phyloP scores from a whole-genome alignment of 2,113 vertebrate genomes.

The Miniopterus natalensis region DNA sequence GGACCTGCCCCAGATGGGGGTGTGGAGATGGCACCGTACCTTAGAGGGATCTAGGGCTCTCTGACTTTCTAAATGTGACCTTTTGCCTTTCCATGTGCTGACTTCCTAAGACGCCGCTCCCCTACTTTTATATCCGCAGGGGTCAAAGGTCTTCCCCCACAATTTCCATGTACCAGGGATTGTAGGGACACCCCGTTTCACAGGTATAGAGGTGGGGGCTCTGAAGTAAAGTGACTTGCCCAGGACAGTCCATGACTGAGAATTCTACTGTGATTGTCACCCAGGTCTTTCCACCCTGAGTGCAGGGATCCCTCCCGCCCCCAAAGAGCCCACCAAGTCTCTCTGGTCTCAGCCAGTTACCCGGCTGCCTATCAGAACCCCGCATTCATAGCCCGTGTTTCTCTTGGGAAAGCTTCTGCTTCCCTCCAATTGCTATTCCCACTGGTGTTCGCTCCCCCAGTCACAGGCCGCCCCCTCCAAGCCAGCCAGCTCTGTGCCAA shows the following conservation, averaged over 20 bases:
- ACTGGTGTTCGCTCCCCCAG: not conserved
- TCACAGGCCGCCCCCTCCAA: not conserved
- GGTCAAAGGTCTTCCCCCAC: not conserved
- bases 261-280: not conserved
- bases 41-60: not conserved
- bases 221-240: not conserved
- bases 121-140: not conserved
- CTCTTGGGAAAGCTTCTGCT: not conserved
- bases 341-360: not conserved
- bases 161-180: too few species aligned
- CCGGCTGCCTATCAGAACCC: not conserved
- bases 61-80: not conserved
- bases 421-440: not conserved
- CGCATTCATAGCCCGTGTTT: not conserved
- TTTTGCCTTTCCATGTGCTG: not conserved
- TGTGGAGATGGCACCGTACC: rapidly evolving
- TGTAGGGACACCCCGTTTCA: not conserved
- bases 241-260: rapidly evolving
- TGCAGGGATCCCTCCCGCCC: not conserved
- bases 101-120: not conserved
- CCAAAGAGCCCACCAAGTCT: not conserved
- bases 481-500: not conserved
- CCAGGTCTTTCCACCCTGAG: not conserved
- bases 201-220: not conserved
- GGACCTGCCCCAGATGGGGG: not conserved